These are phyloP conservation scores for Solea solea DNA, from an alignment of 2,113 vertebrate species.

Conservation along the genomic window DNA sequence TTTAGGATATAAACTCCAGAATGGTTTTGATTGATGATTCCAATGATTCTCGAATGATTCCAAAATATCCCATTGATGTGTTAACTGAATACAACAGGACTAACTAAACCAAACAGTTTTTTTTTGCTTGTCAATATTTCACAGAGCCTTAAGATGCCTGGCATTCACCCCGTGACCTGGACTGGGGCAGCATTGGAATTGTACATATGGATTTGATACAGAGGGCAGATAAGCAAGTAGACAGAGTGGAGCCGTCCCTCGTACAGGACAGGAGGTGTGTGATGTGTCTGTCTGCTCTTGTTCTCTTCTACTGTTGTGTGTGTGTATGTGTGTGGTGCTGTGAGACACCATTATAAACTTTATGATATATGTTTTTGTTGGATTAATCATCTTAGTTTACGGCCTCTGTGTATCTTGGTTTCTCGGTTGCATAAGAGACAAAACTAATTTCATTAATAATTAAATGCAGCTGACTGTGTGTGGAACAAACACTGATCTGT, in stretches of 20 bases:
- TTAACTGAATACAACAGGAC: not conserved
- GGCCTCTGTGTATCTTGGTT: not conserved
- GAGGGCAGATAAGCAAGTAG: slow-evolving; percentile 69
- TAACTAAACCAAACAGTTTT: not conserved
- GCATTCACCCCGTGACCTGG: slow-evolving; percentile 1
- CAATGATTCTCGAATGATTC: too few species aligned
- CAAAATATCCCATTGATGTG: not conserved
- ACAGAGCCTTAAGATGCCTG: slow-evolving; percentile 18
- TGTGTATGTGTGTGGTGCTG: slow-evolving; percentile 9
- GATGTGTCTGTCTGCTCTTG: slow-evolving; percentile 71
- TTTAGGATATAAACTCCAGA: too few species aligned
- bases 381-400: slow-evolving; percentile 21
- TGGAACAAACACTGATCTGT: too few species aligned
- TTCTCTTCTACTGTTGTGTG: slow-evolving; percentile 55
- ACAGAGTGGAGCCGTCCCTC: slow-evolving; percentile 79
- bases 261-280: slow-evolving; percentile 75
- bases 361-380: not conserved
- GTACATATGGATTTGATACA: slow-evolving; percentile 76
- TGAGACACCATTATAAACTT: not conserved
- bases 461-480: too few species aligned
- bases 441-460: not conserved
- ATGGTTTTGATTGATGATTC: too few species aligned
- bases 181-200: slow-evolving; percentile 21
- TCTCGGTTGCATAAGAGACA: slow-evolving; percentile 17
- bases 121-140: slow-evolving; percentile 11